Percentiles rank a stretch among this genome's conserved stretches.
phyloP scores from a whole-genome alignment of 2,888 invertebrate species.

The Neoaliturus tenellus region DNA sequence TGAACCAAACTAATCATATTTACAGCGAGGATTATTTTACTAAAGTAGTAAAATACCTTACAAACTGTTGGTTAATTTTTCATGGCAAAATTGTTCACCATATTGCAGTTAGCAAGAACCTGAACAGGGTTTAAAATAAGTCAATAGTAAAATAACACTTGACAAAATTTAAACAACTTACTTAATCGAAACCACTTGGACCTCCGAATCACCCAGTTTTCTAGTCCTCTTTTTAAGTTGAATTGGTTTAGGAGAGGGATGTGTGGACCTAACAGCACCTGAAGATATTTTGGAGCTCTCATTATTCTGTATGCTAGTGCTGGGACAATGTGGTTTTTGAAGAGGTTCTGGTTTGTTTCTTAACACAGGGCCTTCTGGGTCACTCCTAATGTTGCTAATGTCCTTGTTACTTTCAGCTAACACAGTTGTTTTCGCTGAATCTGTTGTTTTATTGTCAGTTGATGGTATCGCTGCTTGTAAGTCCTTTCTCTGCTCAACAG shows the following conservation, averaged over 20 bases:
- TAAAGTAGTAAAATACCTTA: no score
- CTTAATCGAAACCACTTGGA: constrained; percentile 15
- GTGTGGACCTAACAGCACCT: background rate
- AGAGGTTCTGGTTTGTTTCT: background rate
- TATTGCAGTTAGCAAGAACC: no score
- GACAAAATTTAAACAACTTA: background rate
- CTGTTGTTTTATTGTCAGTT: background rate
- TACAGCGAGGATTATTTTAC: no score
- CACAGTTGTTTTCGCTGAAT: background rate
- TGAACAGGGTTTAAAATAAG: background rate
- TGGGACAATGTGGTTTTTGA: background rate
- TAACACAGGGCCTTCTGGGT: background rate
- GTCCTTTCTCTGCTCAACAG: no score
- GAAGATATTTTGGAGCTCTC: background rate
- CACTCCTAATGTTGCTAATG: background rate
- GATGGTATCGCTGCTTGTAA: background rate
- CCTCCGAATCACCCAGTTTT: constrained; percentile 21
- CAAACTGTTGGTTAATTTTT: no score
- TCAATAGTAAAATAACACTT: background rate
- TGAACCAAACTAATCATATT: no score
- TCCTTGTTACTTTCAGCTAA: background rate
- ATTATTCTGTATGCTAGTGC: background rate
- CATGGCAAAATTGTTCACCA: no score
- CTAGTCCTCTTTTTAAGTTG: background rate
- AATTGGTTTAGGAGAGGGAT: background rate